Evolutionary conservation across 2,113 vertebrate genomes (phyloP).

Genomic region (Colinus virginianus): DNA sequence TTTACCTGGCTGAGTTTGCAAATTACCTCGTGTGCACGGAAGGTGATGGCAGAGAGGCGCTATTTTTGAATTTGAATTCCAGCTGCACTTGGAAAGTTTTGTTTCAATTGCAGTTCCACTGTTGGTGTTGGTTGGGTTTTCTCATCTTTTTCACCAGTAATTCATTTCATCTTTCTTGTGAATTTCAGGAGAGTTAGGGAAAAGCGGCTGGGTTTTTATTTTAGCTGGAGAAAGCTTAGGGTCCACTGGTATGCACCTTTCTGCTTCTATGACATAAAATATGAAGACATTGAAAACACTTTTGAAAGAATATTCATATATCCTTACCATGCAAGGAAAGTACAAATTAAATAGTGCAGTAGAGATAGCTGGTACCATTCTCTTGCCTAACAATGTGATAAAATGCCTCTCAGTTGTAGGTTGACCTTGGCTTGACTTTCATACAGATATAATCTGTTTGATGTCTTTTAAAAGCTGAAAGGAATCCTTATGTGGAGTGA

Average conservation of each 20-base stretch:
- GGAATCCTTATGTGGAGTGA: background rate
- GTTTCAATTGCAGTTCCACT: background rate
- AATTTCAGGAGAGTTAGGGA: background rate
- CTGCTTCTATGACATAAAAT: background rate
- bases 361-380: background rate
- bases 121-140: background rate
- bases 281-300: background rate
- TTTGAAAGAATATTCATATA: background rate
- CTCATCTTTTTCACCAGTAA: background rate
- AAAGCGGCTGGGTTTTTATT: background rate
- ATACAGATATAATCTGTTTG: constrained; percentile 32
- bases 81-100: background rate
- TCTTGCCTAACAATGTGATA: background rate
- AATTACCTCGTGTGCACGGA: background rate
- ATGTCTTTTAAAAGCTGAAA: constrained; percentile 22
- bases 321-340: background rate
- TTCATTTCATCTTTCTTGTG: background rate
- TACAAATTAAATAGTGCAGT: background rate
- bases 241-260: background rate
- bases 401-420: constrained; percentile 10
- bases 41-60: background rate
- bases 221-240: background rate
- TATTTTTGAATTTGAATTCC: background rate
- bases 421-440: constrained; percentile 59
- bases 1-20: background rate